A percentile compares a stretch with the other conserved stretches of the same genome.
These are phyloP conservation scores for Brachypalpus laphriformis DNA, from an alignment of 2,888 invertebrate species.

Conservation along the genomic window DNA sequence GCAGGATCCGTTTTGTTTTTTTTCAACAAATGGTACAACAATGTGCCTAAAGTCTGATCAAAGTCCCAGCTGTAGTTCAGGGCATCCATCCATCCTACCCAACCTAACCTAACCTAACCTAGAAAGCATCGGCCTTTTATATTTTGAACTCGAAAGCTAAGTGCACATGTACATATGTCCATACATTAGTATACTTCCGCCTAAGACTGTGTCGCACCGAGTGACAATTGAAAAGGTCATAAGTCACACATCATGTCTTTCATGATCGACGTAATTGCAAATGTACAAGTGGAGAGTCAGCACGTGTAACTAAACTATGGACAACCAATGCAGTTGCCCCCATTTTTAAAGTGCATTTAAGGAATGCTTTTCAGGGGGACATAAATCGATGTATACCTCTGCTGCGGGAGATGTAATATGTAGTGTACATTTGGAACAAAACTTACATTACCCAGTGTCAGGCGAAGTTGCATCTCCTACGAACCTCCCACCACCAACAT, in stretches of 20 bases:
- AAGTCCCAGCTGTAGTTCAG: too few species aligned
- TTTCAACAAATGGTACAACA: too few species aligned
- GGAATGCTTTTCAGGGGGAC: background rate
- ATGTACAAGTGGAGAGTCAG: background rate
- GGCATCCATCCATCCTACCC: too few species aligned
- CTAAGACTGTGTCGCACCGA: too few species aligned
- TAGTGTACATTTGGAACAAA: slow-evolving; percentile 11
- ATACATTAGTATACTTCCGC: too few species aligned
- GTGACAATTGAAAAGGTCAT: too few species aligned
- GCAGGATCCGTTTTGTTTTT: too few species aligned
- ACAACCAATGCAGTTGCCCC: background rate
- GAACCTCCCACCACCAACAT: background rate
- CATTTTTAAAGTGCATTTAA: slow-evolving; percentile 18
- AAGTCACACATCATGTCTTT: background rate
- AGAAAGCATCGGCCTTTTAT: too few species aligned
- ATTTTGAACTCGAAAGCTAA: too few species aligned
- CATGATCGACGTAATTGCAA: background rate
- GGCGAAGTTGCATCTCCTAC: background rate
- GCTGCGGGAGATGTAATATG: background rate
- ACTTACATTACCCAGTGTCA: background rate
- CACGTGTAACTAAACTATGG: background rate
- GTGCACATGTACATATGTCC: too few species aligned
- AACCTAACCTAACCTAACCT: too few species aligned
- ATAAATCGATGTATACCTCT: slow-evolving; percentile 8
- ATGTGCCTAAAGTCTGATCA: too few species aligned